These are phyloP conservation scores for Australoheros facetus DNA, from an alignment of 2,797 vertebrate species.

Conservation along the genomic window DNA sequence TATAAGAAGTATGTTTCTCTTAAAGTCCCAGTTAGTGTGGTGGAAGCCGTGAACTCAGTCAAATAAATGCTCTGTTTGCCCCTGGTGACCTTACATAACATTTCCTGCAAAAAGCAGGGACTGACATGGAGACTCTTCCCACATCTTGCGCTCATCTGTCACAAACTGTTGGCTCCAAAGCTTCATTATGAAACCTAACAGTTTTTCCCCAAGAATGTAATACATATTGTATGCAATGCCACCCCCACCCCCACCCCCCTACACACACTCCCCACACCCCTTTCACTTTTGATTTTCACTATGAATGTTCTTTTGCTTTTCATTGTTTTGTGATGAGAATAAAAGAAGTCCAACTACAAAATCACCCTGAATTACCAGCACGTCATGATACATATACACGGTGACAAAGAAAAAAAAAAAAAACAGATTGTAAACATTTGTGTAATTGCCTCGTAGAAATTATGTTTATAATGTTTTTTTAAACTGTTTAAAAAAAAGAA, in stretches of 20 bases:
- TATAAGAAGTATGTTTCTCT: not conserved
- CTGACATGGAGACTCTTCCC: not conserved
- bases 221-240: not conserved
- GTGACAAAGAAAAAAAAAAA: not conserved
- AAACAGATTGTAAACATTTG: not conserved
- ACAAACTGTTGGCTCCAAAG: not conserved
- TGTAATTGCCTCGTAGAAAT: not conserved
- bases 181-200: not conserved
- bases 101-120: constrained; percentile 11
- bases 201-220: not conserved
- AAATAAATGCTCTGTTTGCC: not conserved
- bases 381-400: not conserved
- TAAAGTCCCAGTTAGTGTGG: not conserved
- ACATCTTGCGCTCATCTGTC: not conserved
- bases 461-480: not conserved
- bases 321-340: not conserved
- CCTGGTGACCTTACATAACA: not conserved
- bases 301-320: not conserved
- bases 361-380: not conserved
- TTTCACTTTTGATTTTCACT: not conserved
- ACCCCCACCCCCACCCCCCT: too few relatives aligned
- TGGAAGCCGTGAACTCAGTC: not conserved
- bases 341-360: not conserved
- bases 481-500: not conserved
- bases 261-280: too few relatives aligned